Evolutionary conservation across 2,888 invertebrate genomes (phyloP), one percentile per base, ranked within the genome.

Genomic region (Abrostola triplasia): DNA sequence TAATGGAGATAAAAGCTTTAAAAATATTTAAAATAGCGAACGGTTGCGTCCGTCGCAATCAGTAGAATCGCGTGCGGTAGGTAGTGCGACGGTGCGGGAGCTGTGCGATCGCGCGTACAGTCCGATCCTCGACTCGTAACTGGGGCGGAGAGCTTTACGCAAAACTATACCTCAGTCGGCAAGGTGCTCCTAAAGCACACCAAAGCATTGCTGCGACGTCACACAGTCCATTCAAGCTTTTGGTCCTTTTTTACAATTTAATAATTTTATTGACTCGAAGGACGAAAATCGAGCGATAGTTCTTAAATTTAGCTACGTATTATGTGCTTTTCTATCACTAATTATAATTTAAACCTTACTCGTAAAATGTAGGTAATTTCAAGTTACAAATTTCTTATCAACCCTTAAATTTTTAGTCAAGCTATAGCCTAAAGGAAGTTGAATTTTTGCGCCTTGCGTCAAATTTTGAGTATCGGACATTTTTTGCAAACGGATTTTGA

Each of bases 121-220:
- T 10, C 41, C 55, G 80, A 67, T 66, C 79, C 76, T 73, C 80
- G 48, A 72, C 44, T 70, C 50, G 69, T 70, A 72, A 79, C 80
- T 79, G 79, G 78, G 64, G 76, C 76, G 69, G 36, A 51, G 54
- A 40, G 78, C 80, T 79, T 77, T 64, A 69, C 73, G 69, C 64
- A 60, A 72, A 65, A 63, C 58, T 74, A 70, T 73, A 53, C 24
- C 59, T 61, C 61, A 73, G 73, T 75, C 36, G 56, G 64, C 61
- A 73, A 75, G 73, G 75, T 75, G 71, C 61, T 63, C 55, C 60
- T 56, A 53, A 72, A 74, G 75, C 64, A 64, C 53, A 70, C 53
- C 49, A 63, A 62, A 35, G 40, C 55, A 55, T 55, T 56, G 59
- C 59, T 49, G 11, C 60, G 62, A 71, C 71, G 64, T 62, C 75